Base-by-base conservation (phyloP, 2,797 vertebrate genomes). In the Enteromius mattozi region DNA sequence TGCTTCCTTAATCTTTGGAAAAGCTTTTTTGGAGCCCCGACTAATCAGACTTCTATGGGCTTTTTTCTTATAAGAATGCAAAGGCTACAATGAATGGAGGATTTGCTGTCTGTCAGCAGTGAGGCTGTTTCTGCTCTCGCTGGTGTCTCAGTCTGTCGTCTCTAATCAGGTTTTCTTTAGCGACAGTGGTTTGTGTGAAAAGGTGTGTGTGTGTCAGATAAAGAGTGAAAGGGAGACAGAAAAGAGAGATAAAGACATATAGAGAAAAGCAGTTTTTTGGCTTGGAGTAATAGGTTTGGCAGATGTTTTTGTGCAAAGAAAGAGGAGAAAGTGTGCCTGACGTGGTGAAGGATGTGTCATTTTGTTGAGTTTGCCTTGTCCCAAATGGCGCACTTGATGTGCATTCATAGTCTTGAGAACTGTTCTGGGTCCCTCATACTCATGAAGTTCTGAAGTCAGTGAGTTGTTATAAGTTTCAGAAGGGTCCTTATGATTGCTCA, bases 91-190 rank as follows among this genome's bases (percentile, higher is more conserved):
- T 42, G 19, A 71, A 70, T 70, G 35, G 2, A 56, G n/a, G 9
- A 70, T 27, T 80, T 42, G 66, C 35, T 81, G n/a, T 70, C 35
- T 81, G 33, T 70, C 66, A 54, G 33, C 66, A 42, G 24, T 56
- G 35, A 42, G 66, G n/a, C 66, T 33, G 51, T 71, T 71, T 81
- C 24, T 61, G 61, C 51, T 45, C 24, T 61, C 71, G 37, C 24
- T 19, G 21, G 24, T 81, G 68, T 59, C 37, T 76, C 33, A 56
- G 33, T 81, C 17, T 70, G 49, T 59, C 35, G 24, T 72, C 42
- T 49, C 37, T 47, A 71, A 71, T 59, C 69, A 61, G 88, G 82
- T 87, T 88, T 90, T 90, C 85, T 91, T 87, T 78, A 85, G 49
- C 63, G 27, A 33, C 70, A 82, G 6, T 35, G 17, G 42, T 83